Evolutionary conservation across 2,797 vertebrate species (phyloP), one percentile per base, ranked within the genome.

Genomic region (Heterohyrax brucei): DNA sequence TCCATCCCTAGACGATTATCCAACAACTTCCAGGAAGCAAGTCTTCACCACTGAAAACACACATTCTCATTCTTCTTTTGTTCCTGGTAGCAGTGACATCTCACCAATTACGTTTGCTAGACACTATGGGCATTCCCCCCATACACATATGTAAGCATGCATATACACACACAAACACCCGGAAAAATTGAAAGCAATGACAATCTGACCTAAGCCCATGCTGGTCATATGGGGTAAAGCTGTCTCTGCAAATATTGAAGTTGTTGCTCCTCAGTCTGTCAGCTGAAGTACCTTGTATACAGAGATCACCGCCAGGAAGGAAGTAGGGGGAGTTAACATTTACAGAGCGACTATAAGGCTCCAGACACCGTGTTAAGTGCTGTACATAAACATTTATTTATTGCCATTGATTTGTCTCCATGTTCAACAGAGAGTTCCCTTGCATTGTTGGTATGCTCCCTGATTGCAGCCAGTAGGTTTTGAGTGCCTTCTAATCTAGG

Each of bases 1-100:
- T 22, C 85, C 33, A 86, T 46, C 5, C 28, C 18, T 68, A 21
- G 7, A 21, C 92, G 26, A 59, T 85, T 66, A 73, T 9, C 77
- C 30, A 68, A 21, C 86, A 93, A 53, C 68, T 76, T 26, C 62
- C 50, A 62, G 39, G 3, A 53, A 81, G 62, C 18, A 75, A 61
- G 16, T 4, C 53, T 79, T 89, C 56, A 64, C 30, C 14, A 68
- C 79, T 73, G 72, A 44, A 87, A 95, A 76, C 24, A 9, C 21
- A 66, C 3, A 10, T 92, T 39, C n/a, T 94, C 19, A 70, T 48
- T 56, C 73, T 84, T 92, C 53, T 76, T 93, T 81, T 66, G 33
- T 79, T 44, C 24, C n/a, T 24, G 10, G 21, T 4, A 13, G 72
- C 39, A 62, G n/a, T 59, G n/a, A 85, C 30, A 7, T 18, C 24